Evolutionary conservation across 1,140 invertebrate species (phyloP).

Genomic region (Anoplolepis gracilipes): DNA sequence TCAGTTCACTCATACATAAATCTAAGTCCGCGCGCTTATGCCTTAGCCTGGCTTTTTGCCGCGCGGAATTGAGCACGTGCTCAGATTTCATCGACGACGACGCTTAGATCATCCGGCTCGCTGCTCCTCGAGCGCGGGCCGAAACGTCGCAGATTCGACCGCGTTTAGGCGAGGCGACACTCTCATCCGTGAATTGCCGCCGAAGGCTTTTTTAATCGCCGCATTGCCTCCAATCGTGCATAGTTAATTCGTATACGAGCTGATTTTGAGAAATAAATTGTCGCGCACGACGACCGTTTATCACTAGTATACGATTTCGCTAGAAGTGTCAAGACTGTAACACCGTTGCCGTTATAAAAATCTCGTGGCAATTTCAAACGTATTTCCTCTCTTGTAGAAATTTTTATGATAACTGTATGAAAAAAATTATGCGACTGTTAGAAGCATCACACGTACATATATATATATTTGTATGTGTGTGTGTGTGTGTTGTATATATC

Average conservation of each 20-base stretch:
- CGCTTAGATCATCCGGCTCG: slow-evolving; percentile 83
- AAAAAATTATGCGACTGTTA: neutral
- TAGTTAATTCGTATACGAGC: slow-evolving; percentile 28
- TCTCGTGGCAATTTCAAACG: neutral
- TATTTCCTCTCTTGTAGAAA: neutral
- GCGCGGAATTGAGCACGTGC: slow-evolving; percentile 83
- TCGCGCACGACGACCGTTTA: neutral
- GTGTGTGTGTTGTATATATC: neutral
- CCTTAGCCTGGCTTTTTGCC: slow-evolving; percentile 74
- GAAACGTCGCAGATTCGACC: slow-evolving; percentile 69
- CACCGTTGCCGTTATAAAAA: neutral
- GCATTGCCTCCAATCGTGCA: slow-evolving; percentile 36
- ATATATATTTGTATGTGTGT: no score
- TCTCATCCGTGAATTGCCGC: slow-evolving; percentile 50
- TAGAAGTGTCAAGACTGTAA: neutral
- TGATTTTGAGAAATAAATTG: neutral
- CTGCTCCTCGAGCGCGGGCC: slow-evolving; percentile 55
- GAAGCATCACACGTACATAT: neutral
- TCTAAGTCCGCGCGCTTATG: slow-evolving; percentile 82
- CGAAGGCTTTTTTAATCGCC: slow-evolving; percentile 59
- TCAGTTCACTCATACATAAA: slow-evolving; percentile 85
- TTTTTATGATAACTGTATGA: neutral
- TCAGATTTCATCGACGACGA: slow-evolving; percentile 84
- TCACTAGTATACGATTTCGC: neutral
- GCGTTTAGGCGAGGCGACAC: slow-evolving; percentile 56